Base-by-base conservation (phyloP, 1,140 invertebrate species). In the Anastrepha obliqua region DNA sequence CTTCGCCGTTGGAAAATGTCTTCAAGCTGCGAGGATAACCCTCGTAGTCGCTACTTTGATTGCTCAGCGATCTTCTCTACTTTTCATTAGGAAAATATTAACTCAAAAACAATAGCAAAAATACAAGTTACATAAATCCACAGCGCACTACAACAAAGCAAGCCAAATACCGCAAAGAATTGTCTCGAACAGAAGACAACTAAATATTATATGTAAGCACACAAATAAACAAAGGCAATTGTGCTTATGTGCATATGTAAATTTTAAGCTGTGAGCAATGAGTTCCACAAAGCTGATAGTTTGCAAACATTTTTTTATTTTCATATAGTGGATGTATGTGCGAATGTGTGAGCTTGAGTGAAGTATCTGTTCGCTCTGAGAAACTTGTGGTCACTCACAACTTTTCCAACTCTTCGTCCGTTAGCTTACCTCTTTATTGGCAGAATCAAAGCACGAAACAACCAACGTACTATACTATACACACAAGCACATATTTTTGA, bases 231-330 rank as follows among this genome's bases (percentile, higher is more conserved):
- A 62, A 17, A 4, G 9, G 60, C 15, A n/a, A 17, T 15, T 15
- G 15, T 62, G 42, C 7, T 17, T 44, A 8, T 67, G 20, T 67
- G 65, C n/a, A 42, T 67, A 62, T 62, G 8, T n/a, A 62, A 62
- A 62, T 67, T 67, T 39, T 2, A 13, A 47, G 44, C 70, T 17
- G 17, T 55, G 44, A n/a, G n/a, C 44, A 58, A 81, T 81, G 20
- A 42, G 74, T 81, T 81, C 74, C 74, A 81, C 74, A 81, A n/a
- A 11, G 39, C 13, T 17, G 17, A 81, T 55, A 55, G 20, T 81
- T 81, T 8, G 44, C 67, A 39, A 74, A 74, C 29, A 29, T 29
- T 29, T 29, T 29, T 29, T 29, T 29, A 29, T 29, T 29, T 29
- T 39, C 39, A 55, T 55, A 55, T 55, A 55, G 51, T 55, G 51